A percentile compares a stretch with the other conserved stretches of the same genome.
phyloP scores from a whole-genome alignment of 2,113 vertebrate genomes.

The Dicaeum eximium region DNA sequence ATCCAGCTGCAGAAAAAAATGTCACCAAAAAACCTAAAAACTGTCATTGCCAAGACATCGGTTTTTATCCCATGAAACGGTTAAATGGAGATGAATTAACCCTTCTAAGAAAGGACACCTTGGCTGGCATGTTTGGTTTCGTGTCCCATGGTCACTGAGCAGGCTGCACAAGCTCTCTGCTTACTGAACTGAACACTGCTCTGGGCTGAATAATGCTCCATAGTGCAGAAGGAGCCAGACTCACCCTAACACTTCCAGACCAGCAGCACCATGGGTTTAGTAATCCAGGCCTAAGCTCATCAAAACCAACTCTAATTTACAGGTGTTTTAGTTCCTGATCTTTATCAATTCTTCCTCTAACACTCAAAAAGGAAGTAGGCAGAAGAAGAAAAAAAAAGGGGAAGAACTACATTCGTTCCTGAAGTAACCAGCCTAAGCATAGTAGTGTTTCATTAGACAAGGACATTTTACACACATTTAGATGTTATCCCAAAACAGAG shows the following conservation, averaged over 20 bases:
- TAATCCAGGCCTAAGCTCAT: not conserved
- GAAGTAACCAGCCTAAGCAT: not conserved
- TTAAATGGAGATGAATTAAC: not conserved
- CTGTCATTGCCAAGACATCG: not conserved
- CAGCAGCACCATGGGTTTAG: not conserved
- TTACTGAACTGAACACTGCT: not conserved
- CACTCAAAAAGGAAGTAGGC: not conserved
- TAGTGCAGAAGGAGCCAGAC: not conserved
- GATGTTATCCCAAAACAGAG: not conserved
- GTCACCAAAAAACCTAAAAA: accelerated
- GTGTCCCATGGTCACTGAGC: not conserved
- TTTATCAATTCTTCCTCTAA: not conserved
- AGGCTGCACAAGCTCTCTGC: not conserved
- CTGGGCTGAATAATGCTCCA: not conserved
- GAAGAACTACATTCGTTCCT: not conserved
- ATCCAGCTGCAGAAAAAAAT: not conserved
- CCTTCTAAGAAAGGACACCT: not conserved
- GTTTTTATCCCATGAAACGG: not conserved
- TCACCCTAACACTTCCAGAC: not conserved
- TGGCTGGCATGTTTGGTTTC: not conserved
- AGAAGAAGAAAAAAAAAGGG: not conserved
- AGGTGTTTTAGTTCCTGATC: not conserved
- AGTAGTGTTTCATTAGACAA: not conserved
- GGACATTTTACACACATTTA: not conserved
- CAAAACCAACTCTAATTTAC: not conserved